These are phyloP conservation scores for Dipodomys ordii DNA, from an alignment of 2,113 vertebrate genomes.

Conservation along the genomic window DNA sequence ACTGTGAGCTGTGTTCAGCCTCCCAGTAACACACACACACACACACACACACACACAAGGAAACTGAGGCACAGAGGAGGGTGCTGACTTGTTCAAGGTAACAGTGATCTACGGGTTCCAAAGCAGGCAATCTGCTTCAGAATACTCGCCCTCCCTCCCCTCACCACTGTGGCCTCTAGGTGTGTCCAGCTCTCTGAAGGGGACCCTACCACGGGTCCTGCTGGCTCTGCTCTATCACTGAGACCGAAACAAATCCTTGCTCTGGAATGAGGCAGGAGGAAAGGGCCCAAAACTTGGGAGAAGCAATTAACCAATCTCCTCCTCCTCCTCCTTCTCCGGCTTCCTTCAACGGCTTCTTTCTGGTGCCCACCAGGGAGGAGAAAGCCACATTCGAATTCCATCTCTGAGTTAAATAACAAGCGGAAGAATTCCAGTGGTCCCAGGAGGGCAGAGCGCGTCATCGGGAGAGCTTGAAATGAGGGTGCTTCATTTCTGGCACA, in stretches of 20 bases:
- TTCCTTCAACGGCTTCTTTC: neutral
- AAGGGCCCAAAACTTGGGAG: neutral
- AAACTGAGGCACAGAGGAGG: neutral
- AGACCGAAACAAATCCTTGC: neutral
- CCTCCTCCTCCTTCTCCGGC: neutral
- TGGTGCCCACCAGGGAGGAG: neutral
- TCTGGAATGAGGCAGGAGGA: neutral
- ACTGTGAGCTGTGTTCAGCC: too few species aligned
- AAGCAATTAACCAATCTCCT: neutral
- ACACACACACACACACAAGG: neutral
- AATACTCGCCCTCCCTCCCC: neutral
- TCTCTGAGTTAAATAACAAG: constrained; percentile 56
- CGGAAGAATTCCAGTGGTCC: constrained; percentile 22
- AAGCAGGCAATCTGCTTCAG: neutral
- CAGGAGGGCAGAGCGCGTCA: neutral
- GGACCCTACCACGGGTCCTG: neutral
- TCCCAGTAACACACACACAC: neutral
- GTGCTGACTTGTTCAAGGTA: too few species aligned
- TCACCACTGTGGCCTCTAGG: neutral
- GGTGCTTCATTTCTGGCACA: constrained; percentile 54
- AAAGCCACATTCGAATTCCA: neutral
- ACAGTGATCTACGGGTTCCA: neutral
- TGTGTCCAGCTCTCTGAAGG: neutral
- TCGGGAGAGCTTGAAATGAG: neutral
- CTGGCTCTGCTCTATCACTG: neutral